Evolutionary conservation across 2,888 invertebrate genomes (phyloP).

Genomic region (Heliconius aoede): DNA sequence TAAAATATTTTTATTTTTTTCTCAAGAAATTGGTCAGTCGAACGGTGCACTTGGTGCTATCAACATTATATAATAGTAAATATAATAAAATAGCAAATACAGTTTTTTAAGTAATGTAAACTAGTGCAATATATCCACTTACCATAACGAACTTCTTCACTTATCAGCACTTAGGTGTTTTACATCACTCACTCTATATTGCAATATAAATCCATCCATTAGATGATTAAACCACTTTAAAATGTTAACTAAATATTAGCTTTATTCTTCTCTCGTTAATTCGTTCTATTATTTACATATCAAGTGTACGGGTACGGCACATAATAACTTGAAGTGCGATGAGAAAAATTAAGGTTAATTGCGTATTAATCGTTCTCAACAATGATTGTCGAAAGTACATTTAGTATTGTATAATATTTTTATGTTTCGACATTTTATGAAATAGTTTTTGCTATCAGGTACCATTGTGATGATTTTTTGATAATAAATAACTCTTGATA

Average conservation of each 20-base stretch:
- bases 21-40: too few species aligned
- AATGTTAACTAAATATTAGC: slow-evolving; percentile 19
- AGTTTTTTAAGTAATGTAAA: neutral
- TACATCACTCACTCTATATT: neutral
- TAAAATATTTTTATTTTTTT: too few species aligned
- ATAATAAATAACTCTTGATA: too few species aligned
- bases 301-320: neutral
- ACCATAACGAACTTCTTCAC: neutral
- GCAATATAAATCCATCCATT: slow-evolving; percentile 14
- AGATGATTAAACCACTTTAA: neutral
- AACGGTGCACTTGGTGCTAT: neutral
- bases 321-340: slow-evolving; percentile 16
- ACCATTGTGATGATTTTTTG: neutral
- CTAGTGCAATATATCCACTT: neutral
- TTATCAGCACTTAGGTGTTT: slow-evolving; percentile 16
- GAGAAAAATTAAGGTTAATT: slow-evolving; percentile 28
- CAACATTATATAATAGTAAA: neutral
- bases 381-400: slow-evolving; percentile 11
- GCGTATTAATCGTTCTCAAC: slow-evolving; percentile 19
- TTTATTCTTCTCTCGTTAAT: slow-evolving; percentile 22
- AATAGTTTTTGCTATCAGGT: neutral
- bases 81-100: too few species aligned
- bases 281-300: slow-evolving; percentile 16
- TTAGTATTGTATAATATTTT: neutral
- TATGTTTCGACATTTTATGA: neutral